These are phyloP conservation scores for Notolepis coatsorum DNA, from an alignment of 2,797 vertebrate species.

Conservation along the genomic window DNA sequence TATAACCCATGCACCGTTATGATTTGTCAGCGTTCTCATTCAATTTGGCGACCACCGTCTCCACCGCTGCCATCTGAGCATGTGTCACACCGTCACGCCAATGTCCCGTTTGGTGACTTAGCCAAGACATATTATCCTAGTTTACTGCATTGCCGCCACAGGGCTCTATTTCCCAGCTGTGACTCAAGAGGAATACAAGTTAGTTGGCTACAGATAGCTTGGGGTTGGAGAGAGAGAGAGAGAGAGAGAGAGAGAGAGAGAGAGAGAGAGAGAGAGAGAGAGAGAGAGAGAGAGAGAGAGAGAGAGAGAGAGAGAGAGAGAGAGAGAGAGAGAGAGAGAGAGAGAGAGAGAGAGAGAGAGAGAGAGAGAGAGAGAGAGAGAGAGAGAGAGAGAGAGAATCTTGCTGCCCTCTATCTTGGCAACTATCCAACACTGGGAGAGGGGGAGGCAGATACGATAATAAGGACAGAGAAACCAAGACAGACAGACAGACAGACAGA, in stretches of 20 bases:
- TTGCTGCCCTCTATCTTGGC: too few species aligned
- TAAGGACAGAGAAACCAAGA: not conserved
- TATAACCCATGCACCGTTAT: too few species aligned
- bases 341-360: not conserved
- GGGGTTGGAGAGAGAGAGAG: not conserved
- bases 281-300: not conserved
- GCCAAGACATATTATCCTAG: too few species aligned
- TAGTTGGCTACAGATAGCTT: not conserved
- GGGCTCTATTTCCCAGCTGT: too few species aligned
- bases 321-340: not conserved
- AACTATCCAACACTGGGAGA: too few species aligned
- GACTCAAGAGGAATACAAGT: slow-evolving; percentile 11
- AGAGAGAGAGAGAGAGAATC: not conserved
- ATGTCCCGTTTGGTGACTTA: too few species aligned
- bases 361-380: not conserved
- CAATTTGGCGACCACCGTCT: too few species aligned
- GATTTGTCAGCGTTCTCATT: too few species aligned
- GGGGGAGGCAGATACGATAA: not conserved
- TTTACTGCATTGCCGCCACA: too few species aligned
- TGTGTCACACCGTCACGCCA: too few species aligned
- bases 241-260: not conserved
- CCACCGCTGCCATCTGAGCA: too few species aligned
- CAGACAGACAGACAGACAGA: not conserved
- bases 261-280: not conserved
- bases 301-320: not conserved